phyloP scores from a whole-genome alignment of 2,797 vertebrate species.

The Lates japonicus region DNA sequence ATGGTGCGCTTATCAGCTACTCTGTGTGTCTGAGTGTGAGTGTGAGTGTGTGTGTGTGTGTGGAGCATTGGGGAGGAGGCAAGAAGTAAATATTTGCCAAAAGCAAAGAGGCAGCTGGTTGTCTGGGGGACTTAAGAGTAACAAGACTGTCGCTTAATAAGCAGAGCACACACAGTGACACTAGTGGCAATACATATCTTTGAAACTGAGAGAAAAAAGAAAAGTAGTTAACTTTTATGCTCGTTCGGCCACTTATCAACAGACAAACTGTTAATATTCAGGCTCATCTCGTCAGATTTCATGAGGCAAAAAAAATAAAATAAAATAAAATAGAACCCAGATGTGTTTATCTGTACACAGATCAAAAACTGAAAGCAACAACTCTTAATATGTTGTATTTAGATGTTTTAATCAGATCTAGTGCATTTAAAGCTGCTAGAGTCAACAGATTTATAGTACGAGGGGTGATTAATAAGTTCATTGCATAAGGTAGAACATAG shows the following conservation, averaged over 20 bases:
- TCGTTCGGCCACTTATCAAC: slow-evolving; percentile 3
- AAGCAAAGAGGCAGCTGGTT: slow-evolving; percentile 79
- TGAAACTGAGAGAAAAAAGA: neutral
- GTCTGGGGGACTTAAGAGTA: slow-evolving; percentile 68
- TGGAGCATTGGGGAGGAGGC: slow-evolving; percentile 56
- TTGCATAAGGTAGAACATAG: too few relatives aligned
- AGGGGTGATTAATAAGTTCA: too few relatives aligned
- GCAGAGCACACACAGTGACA: slow-evolving; percentile 44
- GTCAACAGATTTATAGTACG: neutral
- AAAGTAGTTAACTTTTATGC: neutral
- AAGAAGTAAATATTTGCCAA: slow-evolving; percentile 86
- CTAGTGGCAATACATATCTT: slow-evolving; percentile 23
- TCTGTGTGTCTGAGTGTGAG: slow-evolving; percentile 55
- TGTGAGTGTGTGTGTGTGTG: slow-evolving; percentile 36
- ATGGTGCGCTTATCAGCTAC: slow-evolving; percentile 84
- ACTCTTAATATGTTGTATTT: neutral
- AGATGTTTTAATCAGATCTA: neutral
- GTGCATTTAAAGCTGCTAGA: neutral
- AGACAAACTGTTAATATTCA: neutral
- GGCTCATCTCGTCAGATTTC: neutral
- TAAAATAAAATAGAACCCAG: neutral
- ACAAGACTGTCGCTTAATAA: slow-evolving; percentile 55
- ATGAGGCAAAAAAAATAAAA: neutral
- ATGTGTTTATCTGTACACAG: too few relatives aligned
- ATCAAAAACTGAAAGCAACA: too few relatives aligned